Evolutionary conservation across 2,797 vertebrate species (phyloP).

Genomic region (Anguilla marmorata): DNA sequence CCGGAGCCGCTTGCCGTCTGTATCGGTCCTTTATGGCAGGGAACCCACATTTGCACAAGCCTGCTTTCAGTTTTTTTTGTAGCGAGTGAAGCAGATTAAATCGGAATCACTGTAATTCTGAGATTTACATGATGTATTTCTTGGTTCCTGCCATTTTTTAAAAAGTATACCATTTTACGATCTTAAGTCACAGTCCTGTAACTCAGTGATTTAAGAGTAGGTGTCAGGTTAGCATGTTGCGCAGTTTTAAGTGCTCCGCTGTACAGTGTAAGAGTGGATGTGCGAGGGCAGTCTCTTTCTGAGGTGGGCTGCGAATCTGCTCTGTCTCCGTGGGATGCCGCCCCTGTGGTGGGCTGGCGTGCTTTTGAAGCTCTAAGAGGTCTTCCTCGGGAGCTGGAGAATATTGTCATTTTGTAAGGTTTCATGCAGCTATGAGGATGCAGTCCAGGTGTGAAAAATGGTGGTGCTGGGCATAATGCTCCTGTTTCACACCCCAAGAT

Average conservation of each 20-base stretch:
- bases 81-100: background rate
- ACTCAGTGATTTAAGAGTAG: background rate
- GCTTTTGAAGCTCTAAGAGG: background rate
- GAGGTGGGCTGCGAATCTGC: background rate
- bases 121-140: background rate
- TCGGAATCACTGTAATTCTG: background rate
- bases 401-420: background rate
- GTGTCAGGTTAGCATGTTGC: background rate
- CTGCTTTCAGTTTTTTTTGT: background rate
- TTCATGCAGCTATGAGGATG: background rate
- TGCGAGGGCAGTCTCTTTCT: background rate
- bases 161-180: too few species aligned
- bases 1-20: too few species aligned
- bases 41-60: background rate
- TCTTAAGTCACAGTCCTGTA: background rate
- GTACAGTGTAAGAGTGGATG: background rate
- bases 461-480: background rate
- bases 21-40: background rate
- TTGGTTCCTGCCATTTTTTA: background rate
- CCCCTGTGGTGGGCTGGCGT: background rate
- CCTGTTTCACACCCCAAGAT: background rate
- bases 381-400: background rate
- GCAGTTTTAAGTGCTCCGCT: background rate
- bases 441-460: background rate
- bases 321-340: background rate